Percentiles rank a stretch among this genome's conserved stretches.
Conservation (phyloP, 2,888 invertebrate genomes). For the Dryococelus australis region DNA sequence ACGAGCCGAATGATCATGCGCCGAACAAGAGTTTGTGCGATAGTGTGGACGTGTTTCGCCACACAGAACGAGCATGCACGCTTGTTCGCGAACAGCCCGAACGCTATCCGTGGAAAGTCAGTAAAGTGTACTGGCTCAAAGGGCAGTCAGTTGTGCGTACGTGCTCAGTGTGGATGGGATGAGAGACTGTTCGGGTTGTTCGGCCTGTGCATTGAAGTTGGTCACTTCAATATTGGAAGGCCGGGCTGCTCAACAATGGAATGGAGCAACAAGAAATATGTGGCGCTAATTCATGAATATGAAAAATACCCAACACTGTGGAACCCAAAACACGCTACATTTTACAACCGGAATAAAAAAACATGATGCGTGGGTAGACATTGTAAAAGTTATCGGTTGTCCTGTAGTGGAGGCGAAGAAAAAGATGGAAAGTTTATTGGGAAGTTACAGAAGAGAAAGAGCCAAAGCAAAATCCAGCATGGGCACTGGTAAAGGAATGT, state of each 20-base stretch:
- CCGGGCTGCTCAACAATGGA: too few species aligned
- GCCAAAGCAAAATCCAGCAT: too few species aligned
- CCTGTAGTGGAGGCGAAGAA: background rate
- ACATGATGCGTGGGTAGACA: background rate
- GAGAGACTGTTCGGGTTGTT: background rate
- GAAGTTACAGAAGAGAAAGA: too few species aligned
- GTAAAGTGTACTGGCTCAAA: background rate
- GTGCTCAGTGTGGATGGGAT: conserved; percentile 7
- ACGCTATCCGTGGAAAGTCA: background rate
- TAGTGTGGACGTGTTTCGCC: conserved; percentile 1
- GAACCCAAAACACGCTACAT: background rate
- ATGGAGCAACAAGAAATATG: too few species aligned
- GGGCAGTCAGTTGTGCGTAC: too few species aligned
- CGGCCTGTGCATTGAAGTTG: background rate
- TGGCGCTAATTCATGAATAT: too few species aligned
- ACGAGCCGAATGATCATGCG: too few species aligned
- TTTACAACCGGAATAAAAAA: background rate
- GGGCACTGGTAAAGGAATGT: too few species aligned
- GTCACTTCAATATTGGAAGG: background rate
- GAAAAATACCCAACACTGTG: background rate
- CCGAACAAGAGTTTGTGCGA: background rate
- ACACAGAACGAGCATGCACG: background rate
- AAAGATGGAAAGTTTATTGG: too few species aligned
- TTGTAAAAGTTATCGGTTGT: background rate
- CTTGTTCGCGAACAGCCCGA: background rate